These are phyloP conservation scores for Carduelis carduelis DNA, from an alignment of 2,797 vertebrate genomes.

Conservation along the genomic window DNA sequence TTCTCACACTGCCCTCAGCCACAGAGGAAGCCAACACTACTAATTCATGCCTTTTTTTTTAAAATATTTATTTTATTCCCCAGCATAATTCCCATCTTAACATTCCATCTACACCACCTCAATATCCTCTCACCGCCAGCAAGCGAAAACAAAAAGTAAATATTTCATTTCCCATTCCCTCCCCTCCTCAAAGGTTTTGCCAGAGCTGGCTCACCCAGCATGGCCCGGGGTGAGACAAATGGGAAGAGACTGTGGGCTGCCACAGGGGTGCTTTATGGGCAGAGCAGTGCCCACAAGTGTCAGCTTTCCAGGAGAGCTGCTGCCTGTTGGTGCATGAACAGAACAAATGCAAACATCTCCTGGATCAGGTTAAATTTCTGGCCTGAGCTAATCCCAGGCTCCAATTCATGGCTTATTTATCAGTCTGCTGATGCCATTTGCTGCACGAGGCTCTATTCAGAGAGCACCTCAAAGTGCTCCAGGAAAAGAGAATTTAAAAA, in stretches of 20 bases:
- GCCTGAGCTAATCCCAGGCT: conserved; percentile 54
- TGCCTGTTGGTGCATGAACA: conserved; percentile 31
- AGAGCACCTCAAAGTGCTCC: conserved; percentile 55
- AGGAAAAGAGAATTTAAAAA: not conserved
- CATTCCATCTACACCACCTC: conserved; percentile 5
- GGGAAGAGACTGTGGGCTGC: conserved; percentile 10
- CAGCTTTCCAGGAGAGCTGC: conserved; percentile 24
- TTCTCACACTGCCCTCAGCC: not conserved
- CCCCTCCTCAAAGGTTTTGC: not conserved
- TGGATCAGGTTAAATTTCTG: conserved; percentile 62
- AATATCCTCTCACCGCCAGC: conserved; percentile 1
- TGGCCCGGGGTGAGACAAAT: conserved; percentile 23
- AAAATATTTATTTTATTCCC: not conserved
- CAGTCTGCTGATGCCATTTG: conserved; percentile 62
- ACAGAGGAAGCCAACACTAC: not conserved
- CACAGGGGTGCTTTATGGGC: conserved; percentile 6
- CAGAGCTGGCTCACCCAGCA: not conserved
- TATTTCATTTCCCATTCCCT: conserved; percentile 21
- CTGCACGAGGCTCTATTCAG: conserved; percentile 54
- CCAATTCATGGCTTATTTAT: conserved; percentile 67
- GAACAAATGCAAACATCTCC: conserved; percentile 46
- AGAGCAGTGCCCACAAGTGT: not conserved
- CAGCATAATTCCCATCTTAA: conserved; percentile 51
- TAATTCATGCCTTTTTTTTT: conserved; percentile 6
- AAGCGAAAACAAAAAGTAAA: conserved; percentile 10